phyloP scores from a whole-genome alignment of 2,113 vertebrate species.

The Bufo gargarizans region DNA sequence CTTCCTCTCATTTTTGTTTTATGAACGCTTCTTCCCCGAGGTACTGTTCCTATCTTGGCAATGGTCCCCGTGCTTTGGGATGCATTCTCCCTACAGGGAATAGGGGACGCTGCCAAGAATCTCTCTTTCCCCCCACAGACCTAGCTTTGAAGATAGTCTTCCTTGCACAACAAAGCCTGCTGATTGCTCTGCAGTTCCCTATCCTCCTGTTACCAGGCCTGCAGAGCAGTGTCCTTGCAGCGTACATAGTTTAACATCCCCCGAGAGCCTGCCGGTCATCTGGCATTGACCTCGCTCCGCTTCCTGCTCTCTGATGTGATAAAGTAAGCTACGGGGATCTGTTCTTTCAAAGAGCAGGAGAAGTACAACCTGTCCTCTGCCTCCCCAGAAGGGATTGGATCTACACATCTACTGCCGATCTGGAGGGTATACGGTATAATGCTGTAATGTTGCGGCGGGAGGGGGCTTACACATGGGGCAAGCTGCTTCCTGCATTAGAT shows the following conservation, averaged over 20 bases:
- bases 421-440: background rate
- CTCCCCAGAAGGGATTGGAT: background rate
- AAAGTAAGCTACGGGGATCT: slow-evolving; percentile 31
- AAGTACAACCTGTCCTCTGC: background rate
- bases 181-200: background rate
- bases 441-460: background rate
- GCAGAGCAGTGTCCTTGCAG: slow-evolving; percentile 39
- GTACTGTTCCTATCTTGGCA: slow-evolving; percentile 28
- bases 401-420: background rate
- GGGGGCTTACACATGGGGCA: background rate
- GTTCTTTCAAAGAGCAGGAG: background rate
- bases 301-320: slow-evolving; percentile 54
- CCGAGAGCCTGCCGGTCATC: slow-evolving; percentile 28
- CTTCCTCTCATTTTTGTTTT: slow-evolving; percentile 37
- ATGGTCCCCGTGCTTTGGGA: background rate
- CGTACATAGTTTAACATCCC: slow-evolving; percentile 32
- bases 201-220: slow-evolving; percentile 34
- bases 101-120: slow-evolving; percentile 8
- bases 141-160: slow-evolving; percentile 41
- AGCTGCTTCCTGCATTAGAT: background rate
- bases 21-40: background rate
- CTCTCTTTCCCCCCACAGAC: background rate
- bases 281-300: slow-evolving; percentile 38
- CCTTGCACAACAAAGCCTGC: slow-evolving; percentile 37
- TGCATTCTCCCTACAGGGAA: slow-evolving; percentile 16